Evolutionary conservation across 2,797 vertebrate species (phyloP), one percentile per base, ranked within the genome.

Genomic region (Gymnodraco acuticeps): DNA sequence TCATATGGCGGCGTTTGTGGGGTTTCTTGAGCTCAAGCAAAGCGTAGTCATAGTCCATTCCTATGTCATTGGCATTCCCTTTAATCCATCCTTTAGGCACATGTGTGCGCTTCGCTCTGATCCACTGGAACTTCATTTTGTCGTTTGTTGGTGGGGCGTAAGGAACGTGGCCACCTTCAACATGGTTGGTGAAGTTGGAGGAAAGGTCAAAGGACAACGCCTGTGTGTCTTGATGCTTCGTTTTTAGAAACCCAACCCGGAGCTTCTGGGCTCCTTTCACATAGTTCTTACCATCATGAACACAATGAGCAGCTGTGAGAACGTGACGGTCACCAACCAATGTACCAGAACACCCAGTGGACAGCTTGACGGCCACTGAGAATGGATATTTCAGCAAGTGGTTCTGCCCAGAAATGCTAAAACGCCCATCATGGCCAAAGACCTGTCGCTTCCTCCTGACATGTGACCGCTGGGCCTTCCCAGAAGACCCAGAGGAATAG

Each of bases 1-100:
- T 97, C 98, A 99, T 99, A 93, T 98, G 97, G 64, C 96, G 96
- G 20, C 97, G 96, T 83, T 96, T 97, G 90, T 99, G 98, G 4
- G 96, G 94, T 50, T 99, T 99, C 92, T 99, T 99, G 50, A 99
- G 96, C 84, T 99, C 98, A 60, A 99, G 91, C 50, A 99, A 91
- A 14, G 98, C 97, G 2, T 99, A 99, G 92, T 99, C 98, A 16
- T 99, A 99, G 95, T 99, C 98, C 98, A 99, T 99, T 70, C 98
- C 98, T 0, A 98, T 97, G 81, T 99, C 98, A 2, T 98, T 99
- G 80, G 97, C 97, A 0, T 96, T 97, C 53, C 97, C 97, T 93
- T 98, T 98, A 86, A 99, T 97, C 98, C 98, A 99, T 17, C 98
- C 98, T 89, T 99, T 99, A 68, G 98, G 98, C 27, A 99, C 97